A percentile compares a stretch with the other conserved stretches of the same genome.
Conservation (phyloP, 2,888 invertebrate species). For the Drosophila formosana region DNA sequence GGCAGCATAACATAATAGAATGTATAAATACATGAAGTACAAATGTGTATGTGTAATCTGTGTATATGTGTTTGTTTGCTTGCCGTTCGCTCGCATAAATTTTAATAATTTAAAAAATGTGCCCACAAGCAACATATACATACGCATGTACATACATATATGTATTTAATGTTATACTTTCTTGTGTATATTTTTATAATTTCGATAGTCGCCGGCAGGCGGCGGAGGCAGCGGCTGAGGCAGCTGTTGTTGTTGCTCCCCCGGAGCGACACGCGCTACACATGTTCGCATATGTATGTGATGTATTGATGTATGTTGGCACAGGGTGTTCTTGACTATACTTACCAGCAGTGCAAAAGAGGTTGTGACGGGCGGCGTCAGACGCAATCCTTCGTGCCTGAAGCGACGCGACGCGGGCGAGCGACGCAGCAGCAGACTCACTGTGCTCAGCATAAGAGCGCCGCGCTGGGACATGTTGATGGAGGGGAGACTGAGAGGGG, state of each 20-base stretch:
- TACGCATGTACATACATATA: slow-evolving; percentile 10
- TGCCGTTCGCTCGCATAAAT: slow-evolving; percentile 59
- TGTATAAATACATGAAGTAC: slow-evolving; percentile 8
- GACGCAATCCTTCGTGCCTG: slow-evolving; percentile 80
- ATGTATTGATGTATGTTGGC: slow-evolving; percentile 18
- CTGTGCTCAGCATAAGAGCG: slow-evolving; percentile 86
- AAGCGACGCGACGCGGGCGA: slow-evolving; percentile 80
- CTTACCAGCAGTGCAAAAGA: slow-evolving; percentile 67
- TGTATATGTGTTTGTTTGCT: slow-evolving; percentile 10
- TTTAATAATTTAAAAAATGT: slow-evolving; percentile 60
- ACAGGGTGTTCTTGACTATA: slow-evolving; percentile 35
- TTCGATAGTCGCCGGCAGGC: slow-evolving; percentile 37
- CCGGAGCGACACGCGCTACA: slow-evolving; percentile 51
- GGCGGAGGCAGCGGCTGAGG: slow-evolving; percentile 2
- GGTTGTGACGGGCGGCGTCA: slow-evolving; percentile 79
- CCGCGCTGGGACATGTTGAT: slow-evolving; percentile 58
- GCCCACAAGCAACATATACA: slow-evolving; percentile 36
- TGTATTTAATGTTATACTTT: slow-evolving; percentile 28
- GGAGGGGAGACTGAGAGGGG: slow-evolving; percentile 11
- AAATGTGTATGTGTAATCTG: slow-evolving; percentile 5
- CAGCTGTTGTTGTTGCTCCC: slow-evolving; percentile 52
- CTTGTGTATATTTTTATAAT: slow-evolving; percentile 59
- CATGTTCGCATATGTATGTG: neutral
- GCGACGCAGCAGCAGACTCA: slow-evolving; percentile 87
- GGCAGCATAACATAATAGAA: slow-evolving; percentile 33